Percentiles rank a stretch among this genome's conserved stretches.
These are phyloP conservation scores for Ernsta delagoae DNA, from an alignment of 2,888 invertebrate species.

Conservation along the genomic window DNA sequence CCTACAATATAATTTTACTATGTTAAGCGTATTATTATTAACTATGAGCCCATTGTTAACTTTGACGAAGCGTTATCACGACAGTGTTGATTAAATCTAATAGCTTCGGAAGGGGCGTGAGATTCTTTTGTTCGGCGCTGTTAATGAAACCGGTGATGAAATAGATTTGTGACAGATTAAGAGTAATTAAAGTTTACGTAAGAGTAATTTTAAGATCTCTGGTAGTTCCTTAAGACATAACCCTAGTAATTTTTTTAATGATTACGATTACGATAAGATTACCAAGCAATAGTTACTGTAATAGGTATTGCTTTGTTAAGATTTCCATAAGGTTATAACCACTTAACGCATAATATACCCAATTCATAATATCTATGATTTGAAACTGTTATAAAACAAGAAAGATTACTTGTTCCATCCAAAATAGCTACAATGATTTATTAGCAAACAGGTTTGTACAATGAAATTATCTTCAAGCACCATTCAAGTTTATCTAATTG, in stretches of 20 bases:
- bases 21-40: too few species aligned
- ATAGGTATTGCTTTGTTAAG: neutral
- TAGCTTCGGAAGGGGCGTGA: conserved; percentile 13
- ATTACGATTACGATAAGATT: neutral
- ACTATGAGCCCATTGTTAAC: neutral
- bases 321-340: neutral
- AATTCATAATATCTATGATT: too few species aligned
- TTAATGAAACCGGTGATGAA: conserved; percentile 24
- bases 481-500: too few species aligned
- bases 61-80: conserved; percentile 16
- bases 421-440: too few species aligned
- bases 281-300: neutral
- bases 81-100: conserved; percentile 21
- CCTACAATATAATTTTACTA: too few species aligned
- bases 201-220: neutral
- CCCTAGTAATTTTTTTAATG: neutral
- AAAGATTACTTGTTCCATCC: too few species aligned
- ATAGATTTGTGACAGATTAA: conserved; percentile 27
- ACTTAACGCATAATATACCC: neutral
- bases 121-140: conserved; percentile 27
- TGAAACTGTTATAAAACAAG: too few species aligned
- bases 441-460: too few species aligned
- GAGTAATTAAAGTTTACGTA: conserved; percentile 16
- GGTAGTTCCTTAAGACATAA: neutral
- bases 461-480: too few species aligned